These are phyloP conservation scores for Autographa gamma DNA, from an alignment of 2,888 invertebrate genomes.

Conservation along the genomic window DNA sequence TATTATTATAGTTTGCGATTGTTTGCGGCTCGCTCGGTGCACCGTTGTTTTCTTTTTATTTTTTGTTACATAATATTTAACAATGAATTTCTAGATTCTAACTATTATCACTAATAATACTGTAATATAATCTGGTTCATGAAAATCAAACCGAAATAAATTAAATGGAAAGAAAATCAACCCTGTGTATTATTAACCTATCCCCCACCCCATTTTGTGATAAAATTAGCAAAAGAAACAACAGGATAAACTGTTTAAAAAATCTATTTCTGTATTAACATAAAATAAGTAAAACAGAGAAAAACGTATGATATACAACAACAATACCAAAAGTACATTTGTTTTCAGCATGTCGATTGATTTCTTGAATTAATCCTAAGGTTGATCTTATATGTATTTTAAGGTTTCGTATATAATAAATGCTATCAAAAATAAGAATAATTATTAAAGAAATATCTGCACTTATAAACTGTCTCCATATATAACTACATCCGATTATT, in stretches of 20 bases:
- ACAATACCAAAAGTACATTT: slow-evolving; percentile 52
- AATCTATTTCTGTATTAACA: slow-evolving; percentile 67
- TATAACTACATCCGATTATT: slow-evolving; percentile 12
- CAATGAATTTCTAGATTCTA: slow-evolving; percentile 89
- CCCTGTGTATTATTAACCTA: slow-evolving; percentile 49
- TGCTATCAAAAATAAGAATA: slow-evolving; percentile 61
- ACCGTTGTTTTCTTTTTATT: slow-evolving; percentile 85
- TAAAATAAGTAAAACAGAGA: slow-evolving; percentile 65
- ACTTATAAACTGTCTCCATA: slow-evolving; percentile 34
- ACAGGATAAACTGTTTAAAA: slow-evolving; percentile 60
- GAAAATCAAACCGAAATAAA: slow-evolving; percentile 89
- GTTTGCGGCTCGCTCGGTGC: slow-evolving; percentile 74
- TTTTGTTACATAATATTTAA: slow-evolving; percentile 88
- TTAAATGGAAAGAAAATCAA: slow-evolving; percentile 84
- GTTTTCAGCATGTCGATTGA: slow-evolving; percentile 34
- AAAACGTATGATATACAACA: slow-evolving; percentile 59
- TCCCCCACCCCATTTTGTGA: slow-evolving; percentile 8
- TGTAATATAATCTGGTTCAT: slow-evolving; percentile 90
- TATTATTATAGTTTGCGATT: slow-evolving; percentile 74
- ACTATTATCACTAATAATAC: slow-evolving; percentile 89
- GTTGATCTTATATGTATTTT: slow-evolving; percentile 53
- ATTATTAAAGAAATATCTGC: slow-evolving; percentile 35
- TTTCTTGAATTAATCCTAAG: slow-evolving; percentile 51
- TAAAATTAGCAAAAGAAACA: slow-evolving; percentile 53
- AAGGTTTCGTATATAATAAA: slow-evolving; percentile 59